Percentiles rank a stretch among this genome's conserved stretches.
These are phyloP conservation scores for Scaptomyza hsui DNA, from an alignment of 1,140 invertebrate species.

Conservation along the genomic window DNA sequence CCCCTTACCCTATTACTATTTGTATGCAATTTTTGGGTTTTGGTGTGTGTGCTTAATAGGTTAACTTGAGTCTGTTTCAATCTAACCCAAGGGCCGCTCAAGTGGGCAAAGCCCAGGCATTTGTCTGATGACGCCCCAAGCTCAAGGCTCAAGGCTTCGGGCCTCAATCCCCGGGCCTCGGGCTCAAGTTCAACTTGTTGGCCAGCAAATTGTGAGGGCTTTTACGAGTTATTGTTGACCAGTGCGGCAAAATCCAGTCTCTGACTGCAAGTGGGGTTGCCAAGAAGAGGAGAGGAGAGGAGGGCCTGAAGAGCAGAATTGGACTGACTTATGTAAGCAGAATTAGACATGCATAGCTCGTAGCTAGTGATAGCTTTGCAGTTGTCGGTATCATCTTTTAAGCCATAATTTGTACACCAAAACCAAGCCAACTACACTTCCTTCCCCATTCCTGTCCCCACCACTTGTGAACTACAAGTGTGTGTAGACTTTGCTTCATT, in stretches of 20 bases:
- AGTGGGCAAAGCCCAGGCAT: conserved; percentile 75
- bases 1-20: conserved; percentile 15
- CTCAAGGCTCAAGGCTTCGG: conserved; percentile 37
- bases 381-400: conserved; percentile 31
- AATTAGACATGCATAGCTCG: conserved; percentile 43
- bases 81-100: conserved; percentile 60
- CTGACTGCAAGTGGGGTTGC: background rate
- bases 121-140: conserved; percentile 48
- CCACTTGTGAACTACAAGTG: background rate
- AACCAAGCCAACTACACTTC: too few relatives aligned
- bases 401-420: conserved; percentile 19
- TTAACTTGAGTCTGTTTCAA: conserved; percentile 79
- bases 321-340: conserved; percentile 34
- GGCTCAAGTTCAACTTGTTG: conserved; percentile 64
- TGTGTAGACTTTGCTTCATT: conserved; percentile 26
- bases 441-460: background rate
- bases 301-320: conserved; percentile 15
- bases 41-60: conserved; percentile 53
- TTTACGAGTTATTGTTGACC: conserved; percentile 70
- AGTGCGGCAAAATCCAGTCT: conserved; percentile 32
- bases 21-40: conserved; percentile 50
- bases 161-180: background rate
- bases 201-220: conserved; percentile 71
- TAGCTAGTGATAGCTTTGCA: conserved; percentile 40
- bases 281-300: background rate